Base-by-base conservation (phyloP, 2,113 vertebrate genomes). In the Chrysochloris asiatica region DNA sequence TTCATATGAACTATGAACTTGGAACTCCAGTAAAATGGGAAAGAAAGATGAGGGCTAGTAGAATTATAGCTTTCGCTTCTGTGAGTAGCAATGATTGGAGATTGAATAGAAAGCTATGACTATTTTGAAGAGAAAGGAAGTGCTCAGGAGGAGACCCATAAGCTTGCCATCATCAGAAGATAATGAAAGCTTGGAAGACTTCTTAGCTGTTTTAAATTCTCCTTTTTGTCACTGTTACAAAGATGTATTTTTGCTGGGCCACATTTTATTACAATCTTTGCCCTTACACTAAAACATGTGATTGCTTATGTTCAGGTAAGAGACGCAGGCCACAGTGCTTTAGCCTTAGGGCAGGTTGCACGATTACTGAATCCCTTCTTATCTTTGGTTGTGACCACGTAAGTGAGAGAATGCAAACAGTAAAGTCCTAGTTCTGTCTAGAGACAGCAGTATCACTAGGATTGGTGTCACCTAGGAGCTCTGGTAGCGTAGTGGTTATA, bases 1-100 rank as follows among this genome's bases (percentile, higher is more conserved):
- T 59, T 84, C 26, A 79, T 84, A 50, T 95, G 80, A 96, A 96
- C 11, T 36, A 48, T 0, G 0, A 77, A 80, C 41, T 90, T 36
- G 43, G 19, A 91, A 28, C 33, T 95, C n/a, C 12, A 50, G 4
- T 59, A 71, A 63, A 96, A 92, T 63, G 1, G 1, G 11, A 48
- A 83, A 33, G 45, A n/a, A n/a, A n/a, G 6, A n/a, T 72, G 61
- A 72, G n/a, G 92, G 21, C 73, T 12, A 11, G 47, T 36, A 2
- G 22, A 83, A 83, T 81, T 91, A 56, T 1, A 86, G 22, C 3
- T 33, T 0, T 80, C 8, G 3, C 16, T 82, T 95, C 86, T 83
- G 21, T 41, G 19, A 33, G 2, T 2, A 26, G 3, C 12, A 48
- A 21, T 61, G 5, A 47, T 5, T 59, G 24, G 1, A 22, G 33